Conservation (phyloP, 2,888 invertebrate species). For the Oxyscelio sp. region DNA sequence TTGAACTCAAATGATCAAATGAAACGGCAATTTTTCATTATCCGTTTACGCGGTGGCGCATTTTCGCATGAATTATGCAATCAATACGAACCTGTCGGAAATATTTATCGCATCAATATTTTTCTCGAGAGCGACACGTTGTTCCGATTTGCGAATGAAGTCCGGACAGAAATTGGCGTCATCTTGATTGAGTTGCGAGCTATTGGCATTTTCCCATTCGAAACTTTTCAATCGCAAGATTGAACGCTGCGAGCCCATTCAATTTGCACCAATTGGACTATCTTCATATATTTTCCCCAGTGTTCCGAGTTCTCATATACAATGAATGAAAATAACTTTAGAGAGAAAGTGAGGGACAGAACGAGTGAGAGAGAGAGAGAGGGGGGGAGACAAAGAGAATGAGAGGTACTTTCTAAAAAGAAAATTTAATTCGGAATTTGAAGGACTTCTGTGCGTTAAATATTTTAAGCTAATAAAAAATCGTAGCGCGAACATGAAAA, state of each 20-base stretch:
- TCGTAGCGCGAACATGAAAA: too few relatives aligned
- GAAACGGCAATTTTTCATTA: conserved; percentile 57
- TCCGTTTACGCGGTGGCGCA: conserved; percentile 18
- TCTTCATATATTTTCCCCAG: conserved; percentile 65
- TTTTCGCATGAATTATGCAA: conserved; percentile 57
- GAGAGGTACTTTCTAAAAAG: conserved; percentile 24
- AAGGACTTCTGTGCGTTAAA: conserved; percentile 30
- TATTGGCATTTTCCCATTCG: conserved; percentile 78
- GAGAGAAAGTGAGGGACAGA: too few relatives aligned
- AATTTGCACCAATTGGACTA: conserved; percentile 85
- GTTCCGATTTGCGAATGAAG: conserved; percentile 55
- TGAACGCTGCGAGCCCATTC: conserved; percentile 83
- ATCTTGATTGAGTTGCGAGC: conserved; percentile 70
- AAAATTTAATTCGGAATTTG: conserved; percentile 45
- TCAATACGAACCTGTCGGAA: conserved; percentile 19
- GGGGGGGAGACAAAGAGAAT: conserved; percentile 17
- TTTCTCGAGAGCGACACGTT: conserved; percentile 34
- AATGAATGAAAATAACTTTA: conserved; percentile 48
- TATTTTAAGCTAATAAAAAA: conserved; percentile 2
- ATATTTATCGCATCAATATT: conserved; percentile 50
- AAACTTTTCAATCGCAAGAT: conserved; percentile 87
- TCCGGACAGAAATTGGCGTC: conserved; percentile 68
- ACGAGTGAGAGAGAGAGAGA: too few relatives aligned
- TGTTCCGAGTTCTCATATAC: conserved; percentile 51
- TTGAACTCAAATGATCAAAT: conserved; percentile 48